Evolutionary conservation across 2,113 vertebrate species (phyloP).

Genomic region (Desmodus rotundus): DNA sequence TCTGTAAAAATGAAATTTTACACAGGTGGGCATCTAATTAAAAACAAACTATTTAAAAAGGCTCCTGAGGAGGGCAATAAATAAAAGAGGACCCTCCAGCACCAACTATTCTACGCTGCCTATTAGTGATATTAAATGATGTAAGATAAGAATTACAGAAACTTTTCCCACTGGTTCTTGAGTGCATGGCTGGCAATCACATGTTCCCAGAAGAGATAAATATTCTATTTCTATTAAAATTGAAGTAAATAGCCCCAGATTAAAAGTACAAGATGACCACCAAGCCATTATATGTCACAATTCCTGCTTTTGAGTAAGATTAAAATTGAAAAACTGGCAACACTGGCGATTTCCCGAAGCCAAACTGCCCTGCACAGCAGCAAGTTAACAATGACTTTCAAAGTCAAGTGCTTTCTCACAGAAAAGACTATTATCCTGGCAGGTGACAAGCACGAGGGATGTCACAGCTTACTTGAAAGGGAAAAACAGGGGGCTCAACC

Average conservation of each 20-base stretch:
- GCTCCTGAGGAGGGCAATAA: background rate
- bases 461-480: background rate
- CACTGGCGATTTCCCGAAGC: background rate
- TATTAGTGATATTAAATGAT: background rate
- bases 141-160: background rate
- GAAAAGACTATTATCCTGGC: background rate
- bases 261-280: background rate
- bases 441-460: background rate
- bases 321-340: background rate
- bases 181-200: background rate
- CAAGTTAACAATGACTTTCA: background rate
- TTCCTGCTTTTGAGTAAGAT: background rate
- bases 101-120: background rate
- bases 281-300: background rate
- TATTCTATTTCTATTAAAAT: background rate
- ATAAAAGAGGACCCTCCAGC: background rate
- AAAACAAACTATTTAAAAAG: background rate
- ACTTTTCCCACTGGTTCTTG: background rate
- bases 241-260: background rate
- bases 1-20: background rate
- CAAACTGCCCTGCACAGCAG: background rate
- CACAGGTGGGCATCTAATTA: background rate
- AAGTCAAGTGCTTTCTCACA: background rate
- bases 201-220: background rate
- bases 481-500: background rate